A percentile compares a stretch with the other conserved stretches of the same genome.
Evolutionary conservation across 2,797 vertebrate species (phyloP).

Genomic region (Lepilemur septentrionalis): DNA sequence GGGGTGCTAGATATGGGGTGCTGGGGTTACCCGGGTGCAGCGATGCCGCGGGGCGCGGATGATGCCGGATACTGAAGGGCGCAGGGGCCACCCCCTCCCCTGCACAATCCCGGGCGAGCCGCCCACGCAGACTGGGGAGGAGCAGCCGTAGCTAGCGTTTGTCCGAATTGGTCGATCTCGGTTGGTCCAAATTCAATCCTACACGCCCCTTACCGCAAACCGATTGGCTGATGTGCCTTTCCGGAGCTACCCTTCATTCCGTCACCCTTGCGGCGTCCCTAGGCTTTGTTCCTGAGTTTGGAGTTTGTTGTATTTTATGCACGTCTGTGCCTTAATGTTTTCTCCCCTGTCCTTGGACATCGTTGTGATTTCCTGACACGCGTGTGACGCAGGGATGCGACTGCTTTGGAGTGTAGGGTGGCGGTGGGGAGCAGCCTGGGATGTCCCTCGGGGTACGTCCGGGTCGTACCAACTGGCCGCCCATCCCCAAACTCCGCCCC

Average conservation of each 20-base stretch:
- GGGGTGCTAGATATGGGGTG: background rate
- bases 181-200: background rate
- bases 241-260: background rate
- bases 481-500: no score
- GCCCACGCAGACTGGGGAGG: fast-evolving
- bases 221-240: background rate
- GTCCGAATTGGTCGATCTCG: background rate
- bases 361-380: background rate
- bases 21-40: background rate
- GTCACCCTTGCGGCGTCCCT: background rate
- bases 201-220: background rate
- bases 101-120: fast-evolving
- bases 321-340: background rate
- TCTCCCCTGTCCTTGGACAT: background rate
- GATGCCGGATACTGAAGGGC: background rate
- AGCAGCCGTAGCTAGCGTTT: background rate
- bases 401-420: fast-evolving
- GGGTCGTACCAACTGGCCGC: background rate
- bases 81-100: fast-evolving
- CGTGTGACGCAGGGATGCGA: background rate
- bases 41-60: background rate
- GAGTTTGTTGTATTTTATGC: background rate
- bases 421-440: no score
- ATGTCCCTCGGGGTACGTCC: no score
- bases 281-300: background rate